phyloP scores from a whole-genome alignment of 2,888 invertebrate genomes.

The Acanthoscelides obtectus region DNA sequence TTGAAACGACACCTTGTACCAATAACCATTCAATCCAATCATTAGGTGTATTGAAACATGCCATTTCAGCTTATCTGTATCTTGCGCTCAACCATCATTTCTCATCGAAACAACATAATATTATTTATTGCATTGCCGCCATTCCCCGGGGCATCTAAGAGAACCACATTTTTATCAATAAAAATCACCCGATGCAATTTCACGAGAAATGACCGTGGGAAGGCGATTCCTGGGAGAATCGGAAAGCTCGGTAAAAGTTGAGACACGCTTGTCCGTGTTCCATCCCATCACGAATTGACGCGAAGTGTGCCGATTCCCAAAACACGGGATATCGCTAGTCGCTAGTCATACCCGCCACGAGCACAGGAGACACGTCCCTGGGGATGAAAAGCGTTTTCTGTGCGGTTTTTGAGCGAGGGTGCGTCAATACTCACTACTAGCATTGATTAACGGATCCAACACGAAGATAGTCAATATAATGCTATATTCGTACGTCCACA shows the following conservation, averaged over 20 bases:
- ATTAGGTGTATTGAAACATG: not conserved
- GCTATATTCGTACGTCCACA: no score
- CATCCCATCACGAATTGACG: not conserved
- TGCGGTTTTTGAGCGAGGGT: not conserved
- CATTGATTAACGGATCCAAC: no score
- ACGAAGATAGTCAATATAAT: no score
- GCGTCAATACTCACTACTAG: no score
- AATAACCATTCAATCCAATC: not conserved
- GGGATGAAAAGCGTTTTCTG: not conserved
- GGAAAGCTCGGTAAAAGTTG: not conserved
- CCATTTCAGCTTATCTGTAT: not conserved
- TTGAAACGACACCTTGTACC: not conserved
- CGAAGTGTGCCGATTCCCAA: not conserved
- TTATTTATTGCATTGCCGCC: not conserved
- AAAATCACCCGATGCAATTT: not conserved
- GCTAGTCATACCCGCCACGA: not conserved
- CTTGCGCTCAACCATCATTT: not conserved
- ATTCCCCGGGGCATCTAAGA: not conserved
- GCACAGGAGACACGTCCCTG: not conserved
- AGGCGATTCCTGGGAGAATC: not conserved
- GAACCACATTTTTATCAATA: not conserved
- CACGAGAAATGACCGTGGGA: not conserved
- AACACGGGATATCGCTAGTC: not conserved
- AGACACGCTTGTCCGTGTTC: not conserved
- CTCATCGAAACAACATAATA: not conserved